Base-by-base conservation (phyloP, 2,888 invertebrate species). In the Parnassius smintheus region DNA sequence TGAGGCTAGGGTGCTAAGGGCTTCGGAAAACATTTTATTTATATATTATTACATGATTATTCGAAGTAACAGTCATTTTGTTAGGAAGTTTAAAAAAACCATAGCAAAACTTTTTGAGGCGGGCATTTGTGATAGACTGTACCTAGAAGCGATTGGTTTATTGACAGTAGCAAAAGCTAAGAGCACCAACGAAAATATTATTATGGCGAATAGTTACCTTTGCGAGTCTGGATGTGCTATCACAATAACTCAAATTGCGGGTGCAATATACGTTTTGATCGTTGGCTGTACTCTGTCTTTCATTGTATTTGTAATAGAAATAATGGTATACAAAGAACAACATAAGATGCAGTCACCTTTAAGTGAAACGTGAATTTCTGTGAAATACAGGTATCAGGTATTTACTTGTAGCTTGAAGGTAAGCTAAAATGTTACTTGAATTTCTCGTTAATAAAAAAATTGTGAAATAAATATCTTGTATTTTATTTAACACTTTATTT, bases 1-100 rank as follows among this genome's bases (percentile, higher is more conserved):
- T 42, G 89, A 90, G 71, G 87, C 87, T 2, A 79, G 72, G 62
- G 64, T 87, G 2, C 52, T 89, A 12, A 72, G 69, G 64, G 66
- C 78, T 1, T 7, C 70, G 1, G 83, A 89, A 45, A 82, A 81
- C 53, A 56, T 88, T 10, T 11, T 90, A 0, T 76, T 76, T 0
- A 72, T 85, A 0, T 89, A 80, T 59, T 83, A 86, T 48, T 87
- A 89, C 67, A 89, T 91, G 80, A 42, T 85, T 13, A 71, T 88
- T 0, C 69, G 78, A 1, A 87, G 82, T 52, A 66, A 77, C 12
- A 77, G 77, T 64, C 61, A 71, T 2, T 63, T 88, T 0, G 73
- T 75, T 0, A 58, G 13, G 0, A 75, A 68, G 9, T 76, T 88
- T 53, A 72, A 76, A 12, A 72, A 71, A 3, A 68, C 79, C 0